Percentiles rank a stretch among this genome's conserved stretches.
Conservation (phyloP, 2,888 invertebrate species). For the Pristionchus arcanus region DNA sequence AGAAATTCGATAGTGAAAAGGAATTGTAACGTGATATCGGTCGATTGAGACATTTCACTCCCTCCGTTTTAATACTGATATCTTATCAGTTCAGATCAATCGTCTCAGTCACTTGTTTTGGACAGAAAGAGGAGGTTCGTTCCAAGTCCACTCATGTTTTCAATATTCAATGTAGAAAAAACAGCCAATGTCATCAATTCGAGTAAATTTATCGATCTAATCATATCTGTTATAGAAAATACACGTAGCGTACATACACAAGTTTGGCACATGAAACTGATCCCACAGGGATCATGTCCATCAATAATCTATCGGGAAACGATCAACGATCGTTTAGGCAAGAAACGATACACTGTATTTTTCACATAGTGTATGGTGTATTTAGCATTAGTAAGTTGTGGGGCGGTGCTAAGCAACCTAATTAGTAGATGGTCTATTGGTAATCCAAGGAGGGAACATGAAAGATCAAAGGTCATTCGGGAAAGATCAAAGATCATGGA, state of each 20-base stretch:
- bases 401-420: not conserved
- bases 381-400: not conserved
- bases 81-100: constrained; percentile 43
- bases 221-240: constrained; percentile 11
- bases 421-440: not conserved
- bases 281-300: not conserved
- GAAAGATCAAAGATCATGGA: not conserved
- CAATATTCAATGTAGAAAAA: not conserved
- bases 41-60: not conserved
- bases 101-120: not conserved
- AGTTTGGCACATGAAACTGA: not conserved
- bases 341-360: not conserved
- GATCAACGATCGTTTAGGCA: not conserved
- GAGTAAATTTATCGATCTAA: not conserved
- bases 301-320: not conserved
- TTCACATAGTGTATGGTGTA: not conserved
- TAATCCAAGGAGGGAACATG: not conserved
- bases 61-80: not conserved
- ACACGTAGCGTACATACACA: constrained; percentile 39
- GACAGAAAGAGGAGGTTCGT: not conserved
- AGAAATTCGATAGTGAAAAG: not conserved
- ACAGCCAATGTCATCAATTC: not conserved
- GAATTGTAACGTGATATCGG: not conserved
- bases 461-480: not conserved
- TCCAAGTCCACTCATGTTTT: not conserved